A percentile compares a stretch with the other conserved stretches of the same genome.
These are phyloP conservation scores for Drosophila suboccidentalis DNA, from an alignment of 2,888 invertebrate genomes.

Conservation along the genomic window DNA sequence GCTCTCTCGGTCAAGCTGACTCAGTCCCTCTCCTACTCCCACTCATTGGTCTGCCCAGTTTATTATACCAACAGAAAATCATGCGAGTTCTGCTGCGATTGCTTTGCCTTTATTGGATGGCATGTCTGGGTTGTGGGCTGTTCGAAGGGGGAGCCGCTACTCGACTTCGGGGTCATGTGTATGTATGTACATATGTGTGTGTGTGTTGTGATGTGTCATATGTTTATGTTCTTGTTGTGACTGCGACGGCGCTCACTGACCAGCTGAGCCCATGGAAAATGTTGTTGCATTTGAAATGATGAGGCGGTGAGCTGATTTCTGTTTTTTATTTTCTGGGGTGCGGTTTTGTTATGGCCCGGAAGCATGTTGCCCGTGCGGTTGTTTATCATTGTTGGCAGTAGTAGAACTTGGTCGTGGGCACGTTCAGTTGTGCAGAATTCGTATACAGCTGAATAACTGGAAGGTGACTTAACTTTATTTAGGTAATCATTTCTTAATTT, in stretches of 20 bases:
- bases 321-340: slow-evolving; percentile 53
- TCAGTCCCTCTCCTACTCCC: slow-evolving; percentile 48
- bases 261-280: slow-evolving; percentile 42
- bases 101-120: slow-evolving; percentile 19
- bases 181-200: slow-evolving; percentile 11
- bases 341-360: slow-evolving; percentile 57
- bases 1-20: slow-evolving; percentile 48
- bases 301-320: slow-evolving; percentile 20
- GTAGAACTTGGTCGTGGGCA: background rate
- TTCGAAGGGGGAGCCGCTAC: slow-evolving; percentile 7
- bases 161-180: slow-evolving; percentile 57
- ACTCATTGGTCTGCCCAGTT: slow-evolving; percentile 41
- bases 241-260: slow-evolving; percentile 41
- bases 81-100: slow-evolving; percentile 67
- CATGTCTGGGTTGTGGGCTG: slow-evolving; percentile 2
- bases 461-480: background rate
- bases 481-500: background rate
- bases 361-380: slow-evolving; percentile 17
- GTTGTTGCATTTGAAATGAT: slow-evolving; percentile 31
- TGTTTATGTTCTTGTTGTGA: slow-evolving; percentile 58
- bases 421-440: slow-evolving; percentile 3
- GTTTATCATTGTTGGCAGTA: slow-evolving; percentile 24
- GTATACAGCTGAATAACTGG: background rate
- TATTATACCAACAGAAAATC: slow-evolving; percentile 83
- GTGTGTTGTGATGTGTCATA: slow-evolving; percentile 57